Evolutionary conservation across 2,113 vertebrate species (phyloP), one percentile per base, ranked within the genome.

Genomic region (Pseudorhombus dupliciocellatus): DNA sequence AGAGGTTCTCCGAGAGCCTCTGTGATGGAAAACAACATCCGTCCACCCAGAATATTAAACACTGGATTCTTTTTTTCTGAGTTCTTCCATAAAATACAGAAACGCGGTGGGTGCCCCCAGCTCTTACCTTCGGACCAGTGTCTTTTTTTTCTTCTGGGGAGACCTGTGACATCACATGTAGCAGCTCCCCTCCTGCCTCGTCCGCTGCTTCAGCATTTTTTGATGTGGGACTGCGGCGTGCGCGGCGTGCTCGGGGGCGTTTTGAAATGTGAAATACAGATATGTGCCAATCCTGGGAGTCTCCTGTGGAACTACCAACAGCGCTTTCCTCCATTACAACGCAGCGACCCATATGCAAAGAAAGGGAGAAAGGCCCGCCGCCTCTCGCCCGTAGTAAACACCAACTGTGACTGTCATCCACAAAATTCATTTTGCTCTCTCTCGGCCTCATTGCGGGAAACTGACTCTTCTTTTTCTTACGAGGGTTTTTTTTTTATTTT

Each of bases 331-430:
- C 67, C 87, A 87, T 87, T 66, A 87, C 73, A 86, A 88, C 89
- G 88, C 91, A 92, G 87, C 72, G 83, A 87, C 79, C 86, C 89
- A 91, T 92, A 93, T 93, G 91, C 91, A 93, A 89, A 90, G 14
- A 79, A 85, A 80, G 85, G 74, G 66, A 72, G 75, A 87, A 48
- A 73, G 78, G 81, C 66, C 66, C 11, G 2, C 66, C 30, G 67
- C 78, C 76, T 89, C 60, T 86, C 75, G 9, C 65, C 83, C 74
- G 67, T 76, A 69, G 70, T 73, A 31, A 37, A 69, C 63, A 57
- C 65, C 60, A 22, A 21, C 12, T 73, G 53, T 53, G 77, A 58
- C 81, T 73, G 52, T 82, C 77, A 79, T 57, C 69, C 31, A 57
- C 55, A 42, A 61, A 37, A 80, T 88, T 85, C 2, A 53, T 75